These are phyloP conservation scores for Carettochelys insculpta DNA, from an alignment of 2,113 vertebrate species.

Conservation along the genomic window DNA sequence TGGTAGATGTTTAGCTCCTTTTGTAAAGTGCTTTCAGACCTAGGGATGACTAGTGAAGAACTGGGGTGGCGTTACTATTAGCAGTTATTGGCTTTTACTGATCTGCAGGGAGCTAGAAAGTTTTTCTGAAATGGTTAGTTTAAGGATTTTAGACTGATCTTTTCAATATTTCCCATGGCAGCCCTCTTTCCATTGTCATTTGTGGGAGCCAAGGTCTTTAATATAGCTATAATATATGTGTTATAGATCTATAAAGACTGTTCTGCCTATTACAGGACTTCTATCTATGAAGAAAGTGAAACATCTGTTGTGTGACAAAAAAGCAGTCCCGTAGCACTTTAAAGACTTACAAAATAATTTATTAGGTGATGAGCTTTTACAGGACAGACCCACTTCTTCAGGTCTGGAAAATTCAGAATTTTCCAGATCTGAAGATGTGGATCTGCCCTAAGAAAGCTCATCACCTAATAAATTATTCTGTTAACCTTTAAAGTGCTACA, in stretches of 20 bases:
- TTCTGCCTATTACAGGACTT: background rate
- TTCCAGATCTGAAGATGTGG: too few relatives aligned
- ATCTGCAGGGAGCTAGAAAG: background rate
- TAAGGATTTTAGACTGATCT: background rate
- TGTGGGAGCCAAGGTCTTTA: background rate
- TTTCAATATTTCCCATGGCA: background rate
- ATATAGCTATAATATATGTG: background rate
- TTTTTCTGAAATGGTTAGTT: background rate
- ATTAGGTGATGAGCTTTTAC: too few relatives aligned
- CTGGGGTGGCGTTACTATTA: background rate
- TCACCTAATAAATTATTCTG: too few relatives aligned
- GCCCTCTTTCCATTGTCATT: background rate
- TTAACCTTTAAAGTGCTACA: too few relatives aligned
- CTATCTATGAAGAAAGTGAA: background rate
- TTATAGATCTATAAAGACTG: background rate
- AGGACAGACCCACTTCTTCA: too few relatives aligned
- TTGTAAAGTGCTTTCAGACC: background rate
- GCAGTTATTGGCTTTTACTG: background rate
- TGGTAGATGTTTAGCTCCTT: background rate
- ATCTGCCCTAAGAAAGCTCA: too few relatives aligned
- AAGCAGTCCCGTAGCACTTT: too few relatives aligned
- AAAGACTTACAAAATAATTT: too few relatives aligned
- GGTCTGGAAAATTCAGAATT: too few relatives aligned
- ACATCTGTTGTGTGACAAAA: background rate
- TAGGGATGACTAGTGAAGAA: background rate